phyloP scores from a whole-genome alignment of 2,888 invertebrate species.

The Nezara viridula region DNA sequence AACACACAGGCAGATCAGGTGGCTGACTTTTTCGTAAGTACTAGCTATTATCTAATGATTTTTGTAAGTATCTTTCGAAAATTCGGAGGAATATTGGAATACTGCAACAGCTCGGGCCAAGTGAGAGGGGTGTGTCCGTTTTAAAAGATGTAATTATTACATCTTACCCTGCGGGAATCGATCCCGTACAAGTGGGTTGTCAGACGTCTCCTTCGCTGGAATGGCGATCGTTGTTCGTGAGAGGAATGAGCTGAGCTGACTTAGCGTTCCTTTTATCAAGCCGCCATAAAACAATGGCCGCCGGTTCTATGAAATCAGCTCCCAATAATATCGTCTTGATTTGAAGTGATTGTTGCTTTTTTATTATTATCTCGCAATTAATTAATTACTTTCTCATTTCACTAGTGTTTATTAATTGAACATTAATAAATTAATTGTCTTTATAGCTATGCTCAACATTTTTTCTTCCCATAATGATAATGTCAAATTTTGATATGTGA shows the following conservation, averaged over 20 bases:
- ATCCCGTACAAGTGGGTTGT: not conserved
- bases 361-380: not conserved
- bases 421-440: not conserved
- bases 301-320: constrained; percentile 51
- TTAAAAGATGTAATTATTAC: not conserved
- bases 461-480: not conserved
- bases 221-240: not conserved
- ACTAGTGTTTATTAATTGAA: not conserved
- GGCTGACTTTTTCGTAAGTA: constrained; percentile 56
- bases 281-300: constrained; percentile 60
- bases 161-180: not conserved
- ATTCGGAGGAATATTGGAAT: not conserved
- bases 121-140: constrained; percentile 53
- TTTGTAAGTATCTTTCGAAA: too few relatives aligned
- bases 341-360: constrained; percentile 47
- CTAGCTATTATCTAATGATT: not conserved
- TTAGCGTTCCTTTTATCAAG: constrained; percentile 59
- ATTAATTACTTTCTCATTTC: not conserved
- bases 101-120: not conserved
- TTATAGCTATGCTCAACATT: not conserved
- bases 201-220: not conserved
- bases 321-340: constrained; percentile 29
- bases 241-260: not conserved
- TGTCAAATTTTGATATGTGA: constrained; percentile 1
- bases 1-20: constrained; percentile 47